Evolutionary conservation across 2,113 vertebrate species (phyloP).

Genomic region (Lates calcarifer): DNA sequence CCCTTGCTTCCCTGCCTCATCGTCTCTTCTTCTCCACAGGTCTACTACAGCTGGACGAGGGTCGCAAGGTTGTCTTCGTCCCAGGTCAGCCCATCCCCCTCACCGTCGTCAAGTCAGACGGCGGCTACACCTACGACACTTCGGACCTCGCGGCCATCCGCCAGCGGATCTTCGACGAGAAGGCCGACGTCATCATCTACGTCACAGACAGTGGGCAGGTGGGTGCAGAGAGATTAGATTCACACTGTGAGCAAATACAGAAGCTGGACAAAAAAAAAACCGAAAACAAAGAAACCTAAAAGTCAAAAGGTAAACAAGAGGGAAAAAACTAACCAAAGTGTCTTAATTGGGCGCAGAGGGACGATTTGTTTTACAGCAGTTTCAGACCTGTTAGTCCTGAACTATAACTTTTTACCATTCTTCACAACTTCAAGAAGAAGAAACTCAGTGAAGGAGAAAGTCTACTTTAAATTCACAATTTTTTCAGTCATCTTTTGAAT

Average conservation of each 20-base stretch:
- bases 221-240: constrained; percentile 19
- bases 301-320: no score
- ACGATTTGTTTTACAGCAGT: not conserved
- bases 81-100: constrained; percentile 91
- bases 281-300: no score
- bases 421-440: not conserved
- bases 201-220: constrained; percentile 97
- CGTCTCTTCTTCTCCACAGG: constrained; percentile 78
- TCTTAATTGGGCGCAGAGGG: no score
- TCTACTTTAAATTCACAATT: not conserved
- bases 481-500: not conserved
- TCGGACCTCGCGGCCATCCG: constrained; percentile 94
- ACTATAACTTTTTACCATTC: not conserved
- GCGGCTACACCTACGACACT: constrained; percentile 96
- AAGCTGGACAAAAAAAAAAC: no score
- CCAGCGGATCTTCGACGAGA: constrained; percentile 90
- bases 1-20: not conserved
- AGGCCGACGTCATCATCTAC: constrained; percentile 92
- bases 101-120: constrained; percentile 95
- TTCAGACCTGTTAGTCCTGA: not conserved
- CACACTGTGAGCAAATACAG: no score
- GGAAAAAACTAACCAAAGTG: no score
- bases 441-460: not conserved
- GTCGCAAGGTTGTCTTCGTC: constrained; percentile 92
- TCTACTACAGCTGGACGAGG: constrained; percentile 91